Conservation (phyloP, 2,888 invertebrate species). For the Crepidodera aurea region DNA sequence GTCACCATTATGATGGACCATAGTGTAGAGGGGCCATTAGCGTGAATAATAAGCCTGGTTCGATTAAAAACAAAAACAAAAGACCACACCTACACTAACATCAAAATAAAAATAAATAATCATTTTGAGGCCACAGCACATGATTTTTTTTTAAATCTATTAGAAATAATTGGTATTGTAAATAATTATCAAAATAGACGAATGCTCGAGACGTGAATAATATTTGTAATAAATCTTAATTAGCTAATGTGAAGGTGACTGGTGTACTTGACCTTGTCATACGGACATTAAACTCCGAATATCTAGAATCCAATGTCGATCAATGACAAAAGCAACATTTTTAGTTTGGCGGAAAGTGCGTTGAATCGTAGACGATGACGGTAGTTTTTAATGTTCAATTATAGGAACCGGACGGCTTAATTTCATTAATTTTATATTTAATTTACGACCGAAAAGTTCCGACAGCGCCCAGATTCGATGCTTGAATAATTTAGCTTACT, state of each 20-base stretch:
- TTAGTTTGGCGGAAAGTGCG: conserved; percentile 11
- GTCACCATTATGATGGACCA: too few relatives aligned
- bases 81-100: neutral
- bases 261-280: conserved; percentile 8
- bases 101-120: neutral
- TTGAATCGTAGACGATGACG: neutral
- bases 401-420: conserved; percentile 9
- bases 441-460: conserved; percentile 2
- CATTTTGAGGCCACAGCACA: neutral
- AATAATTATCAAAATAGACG: neutral
- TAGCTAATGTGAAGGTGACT: conserved; percentile 1
- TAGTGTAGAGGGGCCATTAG: too few relatives aligned
- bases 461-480: neutral
- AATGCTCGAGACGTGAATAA: neutral
- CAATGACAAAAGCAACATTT: conserved; percentile 8
- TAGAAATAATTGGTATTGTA: conserved; percentile 4
- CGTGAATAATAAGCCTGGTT: too few relatives aligned
- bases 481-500: neutral
- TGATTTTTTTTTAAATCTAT: neutral
- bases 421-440: conserved; percentile 12
- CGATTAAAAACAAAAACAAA: too few relatives aligned
- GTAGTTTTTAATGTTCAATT: neutral
- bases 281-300: neutral
- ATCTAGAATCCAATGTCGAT: conserved; percentile 11
- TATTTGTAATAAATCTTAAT: conserved; percentile 9